A percentile compares a stretch with the other conserved stretches of the same genome.
Conservation (phyloP, 2,797 vertebrate genomes). For the Ctenochaetus hawaiiensis region DNA sequence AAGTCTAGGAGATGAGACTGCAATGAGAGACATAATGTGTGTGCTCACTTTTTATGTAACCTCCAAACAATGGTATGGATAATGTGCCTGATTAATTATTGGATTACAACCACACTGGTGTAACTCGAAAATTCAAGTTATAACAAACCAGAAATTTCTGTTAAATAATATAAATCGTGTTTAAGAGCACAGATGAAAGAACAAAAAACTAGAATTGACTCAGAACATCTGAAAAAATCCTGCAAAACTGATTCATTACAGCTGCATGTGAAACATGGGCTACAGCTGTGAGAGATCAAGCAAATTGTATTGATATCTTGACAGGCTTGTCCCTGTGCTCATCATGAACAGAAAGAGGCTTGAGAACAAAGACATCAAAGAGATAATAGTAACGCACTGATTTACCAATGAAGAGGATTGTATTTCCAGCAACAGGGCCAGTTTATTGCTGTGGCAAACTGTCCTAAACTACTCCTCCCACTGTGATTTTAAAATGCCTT, state of each 20-base stretch:
- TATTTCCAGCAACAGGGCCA: slow-evolving; percentile 59
- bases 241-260: slow-evolving; percentile 7
- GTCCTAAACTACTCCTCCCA: slow-evolving; percentile 75
- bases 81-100: too few relatives aligned
- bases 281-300: slow-evolving; percentile 45
- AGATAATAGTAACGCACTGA: slow-evolving; percentile 51
- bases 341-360: slow-evolving; percentile 37
- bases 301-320: slow-evolving; percentile 59
- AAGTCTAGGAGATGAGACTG: not conserved
- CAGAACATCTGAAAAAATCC: slow-evolving; percentile 8
- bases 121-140: slow-evolving; percentile 23
- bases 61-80: too few relatives aligned
- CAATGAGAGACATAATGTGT: not conserved
- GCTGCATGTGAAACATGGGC: slow-evolving; percentile 36
- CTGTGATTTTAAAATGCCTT: slow-evolving; percentile 79
- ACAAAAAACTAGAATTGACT: slow-evolving; percentile 17
- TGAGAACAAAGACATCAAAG: slow-evolving; percentile 67
- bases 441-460: slow-evolving; percentile 69
- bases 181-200: slow-evolving; percentile 17
- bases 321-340: slow-evolving; percentile 47
- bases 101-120: too few relatives aligned
- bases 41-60: too few relatives aligned
- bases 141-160: slow-evolving; percentile 14
- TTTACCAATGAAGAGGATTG: slow-evolving; percentile 50
- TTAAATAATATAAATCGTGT: slow-evolving; percentile 1